Evolutionary conservation across 1,140 invertebrate genomes (phyloP).

Genomic region (roundworm (Caenorhabditis elegans)): WBcel235 BX284602.5:4893001-4893500

Average conservation of each 20-base stretch:
- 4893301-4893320: neutral
- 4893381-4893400: neutral
- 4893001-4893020: constrained; percentile 11
- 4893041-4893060: neutral
- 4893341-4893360: neutral
- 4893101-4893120: constrained; percentile 1
- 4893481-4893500: neutral
- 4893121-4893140: neutral
- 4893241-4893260: neutral
- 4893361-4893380: neutral
- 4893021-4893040: constrained; percentile 11
- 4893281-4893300: neutral
- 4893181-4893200: neutral
- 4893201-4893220: neutral
- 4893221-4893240: neutral
- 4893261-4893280: neutral
- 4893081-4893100: constrained; percentile 4
- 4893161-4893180: neutral
- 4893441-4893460: neutral
- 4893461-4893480: neutral
- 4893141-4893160: constrained; percentile 27
- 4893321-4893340: no score
- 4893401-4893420: neutral
- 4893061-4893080: neutral
- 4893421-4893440: neutral